These are phyloP conservation scores for Oscheius onirici DNA, from an alignment of 2,888 invertebrate genomes.

Conservation along the genomic window DNA sequence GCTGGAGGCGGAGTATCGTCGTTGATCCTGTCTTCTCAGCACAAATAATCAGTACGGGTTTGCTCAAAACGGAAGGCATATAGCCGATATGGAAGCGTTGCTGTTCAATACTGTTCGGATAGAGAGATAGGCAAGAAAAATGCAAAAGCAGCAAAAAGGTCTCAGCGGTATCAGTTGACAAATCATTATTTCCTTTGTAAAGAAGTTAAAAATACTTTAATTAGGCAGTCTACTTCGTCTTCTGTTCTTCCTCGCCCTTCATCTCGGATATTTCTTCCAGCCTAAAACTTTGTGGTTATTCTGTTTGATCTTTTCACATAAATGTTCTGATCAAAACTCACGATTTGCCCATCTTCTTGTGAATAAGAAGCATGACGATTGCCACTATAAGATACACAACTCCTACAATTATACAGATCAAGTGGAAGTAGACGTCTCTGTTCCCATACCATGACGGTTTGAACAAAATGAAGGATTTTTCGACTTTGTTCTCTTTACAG, in stretches of 20 bases:
- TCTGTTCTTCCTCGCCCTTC: not conserved
- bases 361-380: constrained; percentile 3
- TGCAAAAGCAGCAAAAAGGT: too few species aligned
- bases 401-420: not conserved
- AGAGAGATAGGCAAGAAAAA: too few species aligned
- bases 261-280: constrained; percentile 5
- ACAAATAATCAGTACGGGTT: too few species aligned
- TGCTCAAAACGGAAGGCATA: too few species aligned
- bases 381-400: not conserved
- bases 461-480: constrained; percentile 11
- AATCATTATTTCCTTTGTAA: too few species aligned
- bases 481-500: not conserved
- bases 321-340: not conserved
- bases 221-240: not conserved
- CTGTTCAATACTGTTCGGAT: too few species aligned
- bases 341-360: constrained; percentile 18
- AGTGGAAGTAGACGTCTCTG: not conserved
- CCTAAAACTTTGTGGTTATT: not conserved
- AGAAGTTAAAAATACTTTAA: too few species aligned
- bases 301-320: not conserved
- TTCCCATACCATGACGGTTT: constrained; percentile 23
- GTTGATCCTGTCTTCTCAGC: too few species aligned
- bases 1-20: too few species aligned
- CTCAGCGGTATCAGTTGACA: too few species aligned
- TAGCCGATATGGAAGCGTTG: too few species aligned